Evolutionary conservation across 2,888 invertebrate genomes (phyloP).

Genomic region (Tetropium fuscum): DNA sequence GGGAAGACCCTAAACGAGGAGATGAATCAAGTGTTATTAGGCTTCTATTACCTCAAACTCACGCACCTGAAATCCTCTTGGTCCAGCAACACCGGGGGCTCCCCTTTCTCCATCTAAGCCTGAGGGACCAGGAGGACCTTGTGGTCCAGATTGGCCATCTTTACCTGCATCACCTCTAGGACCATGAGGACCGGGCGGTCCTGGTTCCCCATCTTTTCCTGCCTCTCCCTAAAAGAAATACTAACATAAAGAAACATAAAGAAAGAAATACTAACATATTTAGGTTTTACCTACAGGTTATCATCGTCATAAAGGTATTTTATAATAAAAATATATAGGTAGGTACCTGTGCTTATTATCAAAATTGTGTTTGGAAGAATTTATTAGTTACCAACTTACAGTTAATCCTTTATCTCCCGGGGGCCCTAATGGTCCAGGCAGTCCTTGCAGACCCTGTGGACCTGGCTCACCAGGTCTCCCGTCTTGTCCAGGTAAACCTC

Average conservation of each 20-base stretch:
- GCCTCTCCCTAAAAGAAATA: constrained; percentile 78
- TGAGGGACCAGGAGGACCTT: constrained; percentile 78
- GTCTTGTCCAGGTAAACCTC: constrained; percentile 84
- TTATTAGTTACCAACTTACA: constrained; percentile 64
- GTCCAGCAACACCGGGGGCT: constrained; percentile 80
- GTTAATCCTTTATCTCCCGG: constrained; percentile 83
- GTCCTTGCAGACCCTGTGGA: constrained; percentile 81
- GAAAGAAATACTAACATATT: too few species aligned
- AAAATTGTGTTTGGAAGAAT: too few species aligned
- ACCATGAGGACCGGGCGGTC: constrained; percentile 80
- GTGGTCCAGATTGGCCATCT: constrained; percentile 80
- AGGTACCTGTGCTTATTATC: too few species aligned
- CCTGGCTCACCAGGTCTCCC: constrained; percentile 89
- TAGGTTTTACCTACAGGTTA: too few species aligned
- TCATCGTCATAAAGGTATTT: too few species aligned
- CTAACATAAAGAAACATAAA: too few species aligned
- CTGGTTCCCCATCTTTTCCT: constrained; percentile 85
- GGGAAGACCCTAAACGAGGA: constrained; percentile 71
- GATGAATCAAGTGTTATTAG: too few species aligned
- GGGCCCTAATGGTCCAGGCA: constrained; percentile 81
- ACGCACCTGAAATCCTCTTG: constrained; percentile 82
- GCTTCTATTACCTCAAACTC: not conserved
- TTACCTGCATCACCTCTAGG: constrained; percentile 84
- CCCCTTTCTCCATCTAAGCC: constrained; percentile 84
- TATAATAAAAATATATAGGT: too few species aligned